phyloP scores from a whole-genome alignment of 1,140 invertebrate genomes.

The Papilio aristodemus region DNA sequence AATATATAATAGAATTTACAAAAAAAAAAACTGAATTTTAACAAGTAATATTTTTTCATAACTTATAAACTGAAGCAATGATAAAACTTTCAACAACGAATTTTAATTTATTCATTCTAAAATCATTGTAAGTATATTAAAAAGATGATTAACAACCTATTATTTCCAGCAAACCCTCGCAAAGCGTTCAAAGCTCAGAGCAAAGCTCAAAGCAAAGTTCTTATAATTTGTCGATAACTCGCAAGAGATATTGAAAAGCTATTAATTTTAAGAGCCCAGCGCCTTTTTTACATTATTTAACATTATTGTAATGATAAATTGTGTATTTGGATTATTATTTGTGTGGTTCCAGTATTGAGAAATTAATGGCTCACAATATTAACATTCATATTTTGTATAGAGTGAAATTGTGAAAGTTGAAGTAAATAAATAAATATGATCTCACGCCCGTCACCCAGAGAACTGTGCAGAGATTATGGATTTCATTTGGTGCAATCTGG shows the following conservation, averaged over 20 bases:
- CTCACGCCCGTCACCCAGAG: too few species aligned
- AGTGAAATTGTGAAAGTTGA: background rate
- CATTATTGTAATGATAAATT: slow-evolving; percentile 7
- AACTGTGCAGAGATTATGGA: too few species aligned
- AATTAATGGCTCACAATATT: background rate
- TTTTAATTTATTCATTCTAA: background rate
- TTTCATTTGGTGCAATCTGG: too few species aligned
- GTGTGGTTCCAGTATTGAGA: background rate
- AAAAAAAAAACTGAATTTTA: too few species aligned
- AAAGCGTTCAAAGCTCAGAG: background rate
- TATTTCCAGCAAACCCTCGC: background rate
- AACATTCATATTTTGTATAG: background rate
- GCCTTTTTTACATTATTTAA: background rate
- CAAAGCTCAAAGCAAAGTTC: too few species aligned
- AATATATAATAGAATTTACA: too few species aligned
- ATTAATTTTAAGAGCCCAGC: background rate
- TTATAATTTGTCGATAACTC: slow-evolving; percentile 13
- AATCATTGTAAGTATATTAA: background rate
- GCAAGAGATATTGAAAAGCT: slow-evolving; percentile 6
- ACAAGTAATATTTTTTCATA: too few species aligned
- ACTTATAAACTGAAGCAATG: too few species aligned
- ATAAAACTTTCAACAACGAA: too few species aligned
- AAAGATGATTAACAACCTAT: background rate
- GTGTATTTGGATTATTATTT: background rate
- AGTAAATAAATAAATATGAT: too few species aligned